Conservation (phyloP, 2,113 vertebrate species). For the Sinocyclocheilus anshuiensis region DNA sequence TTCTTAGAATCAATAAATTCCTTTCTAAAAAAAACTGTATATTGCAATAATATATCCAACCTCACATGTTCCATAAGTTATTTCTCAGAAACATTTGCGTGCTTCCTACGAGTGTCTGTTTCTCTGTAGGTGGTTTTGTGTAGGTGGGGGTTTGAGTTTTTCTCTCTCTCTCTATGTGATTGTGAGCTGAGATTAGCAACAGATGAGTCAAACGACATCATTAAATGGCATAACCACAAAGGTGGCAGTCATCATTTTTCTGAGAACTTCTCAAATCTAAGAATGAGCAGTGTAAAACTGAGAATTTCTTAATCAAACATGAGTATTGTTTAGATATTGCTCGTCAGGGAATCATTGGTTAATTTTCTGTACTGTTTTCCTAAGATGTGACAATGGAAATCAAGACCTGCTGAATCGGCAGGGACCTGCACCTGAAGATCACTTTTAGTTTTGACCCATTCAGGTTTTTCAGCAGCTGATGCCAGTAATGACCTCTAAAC, state of each 20-base stretch:
- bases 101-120: conserved; percentile 50
- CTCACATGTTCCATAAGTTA: background rate
- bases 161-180: background rate
- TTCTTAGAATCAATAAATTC: background rate
- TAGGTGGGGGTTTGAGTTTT: conserved; percentile 26
- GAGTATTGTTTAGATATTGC: background rate
- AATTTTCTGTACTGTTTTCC: background rate
- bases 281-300: background rate
- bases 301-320: background rate
- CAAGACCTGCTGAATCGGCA: background rate
- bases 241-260: conserved; percentile 17
- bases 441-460: background rate
- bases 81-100: background rate
- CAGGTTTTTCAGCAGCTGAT: background rate
- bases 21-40: background rate
- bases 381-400: background rate
- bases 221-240: conserved; percentile 6
- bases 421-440: background rate
- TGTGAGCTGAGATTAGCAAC: conserved; percentile 55
- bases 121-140: conserved; percentile 50
- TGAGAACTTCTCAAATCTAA: conserved; percentile 12
- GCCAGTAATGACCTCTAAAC: background rate
- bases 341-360: no score
- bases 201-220: conserved; percentile 48
- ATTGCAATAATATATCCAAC: background rate